Evolutionary conservation across 2,797 vertebrate species (phyloP).

Genomic region (Melanogrammus aeglefinus): DNA sequence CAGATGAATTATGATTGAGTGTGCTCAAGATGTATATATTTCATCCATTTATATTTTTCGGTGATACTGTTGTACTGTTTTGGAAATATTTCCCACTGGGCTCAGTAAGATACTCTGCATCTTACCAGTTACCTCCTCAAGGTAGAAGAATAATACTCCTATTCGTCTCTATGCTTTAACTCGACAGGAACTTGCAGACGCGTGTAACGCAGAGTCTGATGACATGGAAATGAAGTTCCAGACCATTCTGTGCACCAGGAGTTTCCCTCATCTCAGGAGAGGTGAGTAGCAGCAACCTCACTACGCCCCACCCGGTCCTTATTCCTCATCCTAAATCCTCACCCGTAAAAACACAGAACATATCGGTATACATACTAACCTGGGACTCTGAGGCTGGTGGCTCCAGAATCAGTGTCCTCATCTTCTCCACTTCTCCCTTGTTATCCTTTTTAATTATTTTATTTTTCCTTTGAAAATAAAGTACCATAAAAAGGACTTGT

Average conservation of each 20-base stretch:
- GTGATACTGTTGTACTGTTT: neutral
- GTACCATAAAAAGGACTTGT: neutral
- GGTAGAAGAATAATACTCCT: slow-evolving; percentile 12
- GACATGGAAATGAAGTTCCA: slow-evolving; percentile 92
- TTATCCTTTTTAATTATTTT: neutral
- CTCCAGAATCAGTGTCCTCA: too few species aligned
- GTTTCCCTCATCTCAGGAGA: slow-evolving; percentile 89
- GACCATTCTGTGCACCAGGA: slow-evolving; percentile 92
- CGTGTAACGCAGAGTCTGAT: slow-evolving; percentile 82
- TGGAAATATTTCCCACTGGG: neutral
- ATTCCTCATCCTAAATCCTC: neutral
- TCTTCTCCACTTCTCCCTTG: neutral
- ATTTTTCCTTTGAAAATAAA: neutral
- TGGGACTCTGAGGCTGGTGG: neutral
- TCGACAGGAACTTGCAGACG: slow-evolving; percentile 84
- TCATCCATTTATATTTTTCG: neutral
- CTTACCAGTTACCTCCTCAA: neutral
- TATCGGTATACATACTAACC: neutral
- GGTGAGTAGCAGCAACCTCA: slow-evolving; percentile 66
- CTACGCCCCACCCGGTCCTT: neutral
- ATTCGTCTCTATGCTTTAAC: slow-evolving; percentile 8
- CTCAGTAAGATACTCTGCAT: neutral
- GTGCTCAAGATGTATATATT: neutral
- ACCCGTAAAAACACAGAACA: neutral
- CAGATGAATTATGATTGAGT: neutral